These are phyloP conservation scores for Paratrypauchen microcephalus DNA, from an alignment of 2,797 vertebrate genomes.

Conservation along the genomic window DNA sequence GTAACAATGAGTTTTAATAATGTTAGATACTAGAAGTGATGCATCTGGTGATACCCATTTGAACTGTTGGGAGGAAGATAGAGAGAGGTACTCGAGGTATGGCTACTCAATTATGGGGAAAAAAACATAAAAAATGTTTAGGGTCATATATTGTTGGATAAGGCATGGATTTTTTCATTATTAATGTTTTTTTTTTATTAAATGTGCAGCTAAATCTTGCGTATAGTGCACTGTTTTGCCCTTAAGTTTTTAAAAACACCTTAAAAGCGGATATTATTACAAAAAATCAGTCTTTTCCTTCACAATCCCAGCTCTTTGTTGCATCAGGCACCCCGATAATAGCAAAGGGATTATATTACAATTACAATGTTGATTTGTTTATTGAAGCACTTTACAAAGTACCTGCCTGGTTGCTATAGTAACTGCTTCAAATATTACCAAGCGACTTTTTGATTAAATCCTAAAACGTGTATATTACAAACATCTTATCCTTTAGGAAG, in stretches of 20 bases:
- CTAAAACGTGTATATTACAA: neutral
- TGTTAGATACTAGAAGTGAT: constrained; percentile 1
- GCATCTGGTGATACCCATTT: neutral
- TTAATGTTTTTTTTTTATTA: too few species aligned
- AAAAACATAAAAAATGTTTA: too few species aligned
- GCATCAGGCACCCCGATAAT: neutral
- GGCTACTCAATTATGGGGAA: too few species aligned
- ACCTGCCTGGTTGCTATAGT: neutral
- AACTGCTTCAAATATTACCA: neutral
- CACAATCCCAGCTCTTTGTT: too few species aligned
- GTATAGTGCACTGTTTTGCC: neutral
- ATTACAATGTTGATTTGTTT: neutral
- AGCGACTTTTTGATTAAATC: neutral
- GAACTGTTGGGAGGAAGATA: neutral
- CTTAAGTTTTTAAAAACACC: neutral
- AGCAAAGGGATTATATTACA: neutral
- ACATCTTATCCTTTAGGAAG: neutral
- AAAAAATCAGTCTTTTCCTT: neutral
- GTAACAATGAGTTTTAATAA: constrained; percentile 3
- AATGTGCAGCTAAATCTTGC: too few species aligned
- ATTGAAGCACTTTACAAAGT: neutral
- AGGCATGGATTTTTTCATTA: too few species aligned
- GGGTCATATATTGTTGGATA: too few species aligned
- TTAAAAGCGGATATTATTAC: too few species aligned
- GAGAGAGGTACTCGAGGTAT: too few species aligned